phyloP scores from a whole-genome alignment of 1,140 invertebrate genomes.

The Hyphantria cunea region DNA sequence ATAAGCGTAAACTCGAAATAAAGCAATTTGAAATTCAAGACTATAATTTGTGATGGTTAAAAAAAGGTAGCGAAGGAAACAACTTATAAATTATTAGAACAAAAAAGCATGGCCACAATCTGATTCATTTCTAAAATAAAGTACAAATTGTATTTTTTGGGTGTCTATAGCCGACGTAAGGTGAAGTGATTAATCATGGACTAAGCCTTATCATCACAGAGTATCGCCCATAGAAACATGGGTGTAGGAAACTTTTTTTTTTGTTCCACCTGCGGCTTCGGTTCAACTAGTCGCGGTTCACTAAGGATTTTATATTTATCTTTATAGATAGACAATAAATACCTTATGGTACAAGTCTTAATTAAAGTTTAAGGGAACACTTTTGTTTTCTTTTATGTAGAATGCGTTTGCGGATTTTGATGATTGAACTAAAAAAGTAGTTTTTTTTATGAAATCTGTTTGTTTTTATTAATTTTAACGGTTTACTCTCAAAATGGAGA shows the following conservation, averaged over 20 bases:
- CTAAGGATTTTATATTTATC: constrained; percentile 1
- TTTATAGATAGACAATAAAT: not conserved
- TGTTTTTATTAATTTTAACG: too few relatives aligned
- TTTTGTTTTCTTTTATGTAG: too few relatives aligned
- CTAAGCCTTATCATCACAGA: constrained; percentile 32
- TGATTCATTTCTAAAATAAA: constrained; percentile 33
- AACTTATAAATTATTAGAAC: constrained; percentile 24
- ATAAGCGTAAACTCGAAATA: not conserved
- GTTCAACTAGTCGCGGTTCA: constrained; percentile 1
- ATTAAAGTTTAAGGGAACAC: not conserved
- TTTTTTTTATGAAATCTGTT: too few relatives aligned
- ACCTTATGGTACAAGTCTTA: not conserved
- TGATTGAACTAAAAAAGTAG: too few relatives aligned
- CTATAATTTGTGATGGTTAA: constrained; percentile 9
- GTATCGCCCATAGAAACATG: constrained; percentile 35
- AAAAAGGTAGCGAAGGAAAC: constrained; percentile 5
- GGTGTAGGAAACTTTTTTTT: constrained; percentile 15
- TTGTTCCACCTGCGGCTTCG: constrained; percentile 7
- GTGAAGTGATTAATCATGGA: constrained; percentile 40
- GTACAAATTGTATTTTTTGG: constrained; percentile 40
- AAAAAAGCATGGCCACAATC: constrained; percentile 19
- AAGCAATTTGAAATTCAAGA: constrained; percentile 2
- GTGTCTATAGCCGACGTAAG: constrained; percentile 23
- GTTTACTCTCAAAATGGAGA: too few relatives aligned
- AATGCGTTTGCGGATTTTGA: too few relatives aligned